phyloP scores from a whole-genome alignment of 2,113 vertebrate genomes.

The Corythornis vintsioides region DNA sequence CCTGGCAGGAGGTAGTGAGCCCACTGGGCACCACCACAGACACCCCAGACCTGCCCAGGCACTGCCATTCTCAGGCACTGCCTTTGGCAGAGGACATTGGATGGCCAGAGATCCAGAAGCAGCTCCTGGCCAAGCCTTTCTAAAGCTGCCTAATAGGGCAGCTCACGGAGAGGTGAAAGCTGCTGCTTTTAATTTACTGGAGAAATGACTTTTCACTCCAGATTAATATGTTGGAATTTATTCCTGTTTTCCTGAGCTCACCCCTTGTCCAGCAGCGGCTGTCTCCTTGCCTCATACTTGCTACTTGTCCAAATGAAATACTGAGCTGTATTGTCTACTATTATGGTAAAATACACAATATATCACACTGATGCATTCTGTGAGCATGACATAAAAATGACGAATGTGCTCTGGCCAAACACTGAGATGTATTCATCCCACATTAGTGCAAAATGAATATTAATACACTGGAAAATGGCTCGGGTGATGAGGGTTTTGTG shows the following conservation, averaged over 20 bases:
- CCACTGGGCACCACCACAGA: neutral
- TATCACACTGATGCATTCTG: slow-evolving; percentile 48
- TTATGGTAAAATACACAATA: slow-evolving; percentile 65
- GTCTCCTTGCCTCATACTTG: slow-evolving; percentile 14
- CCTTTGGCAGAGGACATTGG: neutral
- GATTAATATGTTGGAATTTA: slow-evolving; percentile 63
- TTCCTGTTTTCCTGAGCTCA: slow-evolving; percentile 46
- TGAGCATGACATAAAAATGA: slow-evolving; percentile 54
- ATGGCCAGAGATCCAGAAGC: neutral
- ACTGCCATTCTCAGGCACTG: accelerated
- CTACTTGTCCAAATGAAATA: slow-evolving; percentile 40
- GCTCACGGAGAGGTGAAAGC: neutral
- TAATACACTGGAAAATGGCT: slow-evolving; percentile 59
- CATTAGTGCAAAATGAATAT: slow-evolving; percentile 73
- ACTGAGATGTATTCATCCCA: slow-evolving; percentile 61
- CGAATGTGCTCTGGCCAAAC: slow-evolving; percentile 30
- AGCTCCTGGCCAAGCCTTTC: neutral
- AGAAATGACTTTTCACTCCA: slow-evolving; percentile 32
- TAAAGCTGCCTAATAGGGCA: neutral
- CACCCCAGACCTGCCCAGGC: neutral
- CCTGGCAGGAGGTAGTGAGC: neutral
- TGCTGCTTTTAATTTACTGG: slow-evolving; percentile 38
- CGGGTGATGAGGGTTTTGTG: slow-evolving; percentile 24
- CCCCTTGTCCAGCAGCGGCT: slow-evolving; percentile 1
- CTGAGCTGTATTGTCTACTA: slow-evolving; percentile 59